Conservation (phyloP, 1,140 invertebrate genomes). For the Bombus confusus region DNA sequence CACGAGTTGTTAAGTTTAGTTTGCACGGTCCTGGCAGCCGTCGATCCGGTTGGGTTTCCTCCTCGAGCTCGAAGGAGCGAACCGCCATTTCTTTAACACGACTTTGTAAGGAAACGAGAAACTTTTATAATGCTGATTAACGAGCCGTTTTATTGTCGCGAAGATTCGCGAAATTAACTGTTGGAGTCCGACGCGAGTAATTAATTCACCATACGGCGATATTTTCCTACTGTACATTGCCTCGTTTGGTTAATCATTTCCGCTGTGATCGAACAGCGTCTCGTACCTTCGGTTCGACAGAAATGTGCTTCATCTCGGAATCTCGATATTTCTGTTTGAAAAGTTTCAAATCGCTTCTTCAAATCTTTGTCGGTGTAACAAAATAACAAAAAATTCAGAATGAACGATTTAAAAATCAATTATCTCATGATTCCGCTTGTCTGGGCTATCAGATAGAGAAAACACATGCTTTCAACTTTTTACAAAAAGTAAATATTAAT, state of each 20-base stretch:
- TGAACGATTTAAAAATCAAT: too few relatives aligned
- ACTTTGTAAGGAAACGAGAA: background rate
- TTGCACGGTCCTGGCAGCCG: background rate
- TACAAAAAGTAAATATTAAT: too few relatives aligned
- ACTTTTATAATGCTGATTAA: slow-evolving; percentile 44
- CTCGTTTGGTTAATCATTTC: background rate
- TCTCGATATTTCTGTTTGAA: too few relatives aligned
- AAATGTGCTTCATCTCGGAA: background rate
- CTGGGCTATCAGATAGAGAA: too few relatives aligned
- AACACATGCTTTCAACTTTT: too few relatives aligned
- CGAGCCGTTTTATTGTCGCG: slow-evolving; percentile 17
- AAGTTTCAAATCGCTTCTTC: background rate
- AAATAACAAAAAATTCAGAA: background rate
- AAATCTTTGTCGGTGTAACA: fast-evolving
- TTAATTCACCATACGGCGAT: background rate
- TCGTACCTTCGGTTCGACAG: background rate
- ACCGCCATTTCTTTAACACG: too few relatives aligned
- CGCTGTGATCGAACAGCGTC: background rate
- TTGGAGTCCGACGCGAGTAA: background rate
- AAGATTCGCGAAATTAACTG: background rate
- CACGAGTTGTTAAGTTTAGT: slow-evolving; percentile 4
- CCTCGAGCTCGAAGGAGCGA: background rate
- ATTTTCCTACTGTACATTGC: background rate
- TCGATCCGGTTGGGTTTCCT: background rate
- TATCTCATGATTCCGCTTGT: too few relatives aligned